Evolutionary conservation across 2,888 invertebrate genomes (phyloP), one percentile per base, ranked within the genome.

Genomic region (Laspeyria flexula): DNA sequence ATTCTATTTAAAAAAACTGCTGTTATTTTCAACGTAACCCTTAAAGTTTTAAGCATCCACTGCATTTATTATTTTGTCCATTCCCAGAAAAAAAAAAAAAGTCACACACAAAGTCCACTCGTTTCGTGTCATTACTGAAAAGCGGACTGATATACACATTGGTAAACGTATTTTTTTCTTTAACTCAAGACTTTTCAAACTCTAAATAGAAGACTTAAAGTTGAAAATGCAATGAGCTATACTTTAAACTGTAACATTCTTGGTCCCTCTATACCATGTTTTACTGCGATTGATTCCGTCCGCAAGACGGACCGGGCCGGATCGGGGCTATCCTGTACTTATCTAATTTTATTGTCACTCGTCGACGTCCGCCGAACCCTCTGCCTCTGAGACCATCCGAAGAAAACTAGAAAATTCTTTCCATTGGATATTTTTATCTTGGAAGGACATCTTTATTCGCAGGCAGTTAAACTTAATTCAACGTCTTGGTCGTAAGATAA

Each of bases 321-420:
- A 80, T 77, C 83, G 79, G 75, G 81, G 81, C 85, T 85, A 85
- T 88, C 86, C 87, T 79, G 85, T 86, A 90, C 89, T 90, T 91
- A 90, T 91, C 90, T 91, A 90, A 91, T 91, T 91, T 91, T 91
- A 91, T 90, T 90, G 90, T 91, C 90, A 90, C 86, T 85, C 83
- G 81, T 75, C 79, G 80, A 77, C 78, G 79, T 75, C 77, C 71
- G 72, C 74, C 75, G 74, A 75, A 86, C 85, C 85, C 86, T 85
- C 83, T 82, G 83, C 75, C 66, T 68, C 74, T 64, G 73, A 77
- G 75, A 78, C 72, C 75, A 78, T 78, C 63, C 72, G 66, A 65
- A 77, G 82, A 75, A 81, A 81, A 80, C 83, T 86, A 82, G 85
- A 81, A 84, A 86, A 85, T 82, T 86, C 82, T 79, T 83, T 79